phyloP scores from a whole-genome alignment of 2,888 invertebrate genomes.

The Gibbula magus region DNA sequence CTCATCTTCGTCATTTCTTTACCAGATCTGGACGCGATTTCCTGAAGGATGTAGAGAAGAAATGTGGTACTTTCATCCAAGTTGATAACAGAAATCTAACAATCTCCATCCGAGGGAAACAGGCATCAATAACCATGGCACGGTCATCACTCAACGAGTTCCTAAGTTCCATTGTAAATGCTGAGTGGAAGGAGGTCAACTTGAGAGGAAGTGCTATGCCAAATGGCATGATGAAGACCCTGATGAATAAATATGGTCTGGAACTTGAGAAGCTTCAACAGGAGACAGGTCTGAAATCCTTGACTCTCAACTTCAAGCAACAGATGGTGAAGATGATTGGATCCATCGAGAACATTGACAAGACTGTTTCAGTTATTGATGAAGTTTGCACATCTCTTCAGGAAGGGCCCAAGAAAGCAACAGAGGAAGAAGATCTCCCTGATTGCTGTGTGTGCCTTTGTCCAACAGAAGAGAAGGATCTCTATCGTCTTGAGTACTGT shows the following conservation, averaged over 20 bases:
- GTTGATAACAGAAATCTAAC: constrained; percentile 45
- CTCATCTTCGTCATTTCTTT: constrained; percentile 39
- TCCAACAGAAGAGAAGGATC: constrained; percentile 49
- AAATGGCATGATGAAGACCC: constrained; percentile 51
- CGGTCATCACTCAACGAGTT: constrained; percentile 36
- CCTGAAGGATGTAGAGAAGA: constrained; percentile 39
- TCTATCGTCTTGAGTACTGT: constrained; percentile 65
- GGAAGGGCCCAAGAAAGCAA: neutral
- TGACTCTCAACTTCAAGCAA: constrained; percentile 42
- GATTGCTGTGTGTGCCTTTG: constrained; percentile 67
- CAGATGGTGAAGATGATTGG: constrained; percentile 50
- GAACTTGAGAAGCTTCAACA: constrained; percentile 41
- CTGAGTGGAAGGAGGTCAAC: constrained; percentile 9
- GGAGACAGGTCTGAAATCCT: constrained; percentile 33
- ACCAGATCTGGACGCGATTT: constrained; percentile 40
- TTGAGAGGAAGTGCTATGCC: constrained; percentile 49
- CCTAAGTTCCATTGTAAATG: constrained; percentile 16
- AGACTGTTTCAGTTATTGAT: constrained; percentile 37
- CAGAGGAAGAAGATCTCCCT: constrained; percentile 15
- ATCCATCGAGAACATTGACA: constrained; percentile 36
- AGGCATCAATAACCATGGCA: constrained; percentile 30
- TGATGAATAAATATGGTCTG: constrained; percentile 48
- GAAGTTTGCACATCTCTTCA: constrained; percentile 15
- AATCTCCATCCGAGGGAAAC: constrained; percentile 46
- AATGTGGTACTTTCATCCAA: constrained; percentile 38